Percentiles rank a stretch among this genome's conserved stretches.
These are phyloP conservation scores for Andrena trimmerana DNA, from an alignment of 2,888 invertebrate genomes.

Conservation along the genomic window DNA sequence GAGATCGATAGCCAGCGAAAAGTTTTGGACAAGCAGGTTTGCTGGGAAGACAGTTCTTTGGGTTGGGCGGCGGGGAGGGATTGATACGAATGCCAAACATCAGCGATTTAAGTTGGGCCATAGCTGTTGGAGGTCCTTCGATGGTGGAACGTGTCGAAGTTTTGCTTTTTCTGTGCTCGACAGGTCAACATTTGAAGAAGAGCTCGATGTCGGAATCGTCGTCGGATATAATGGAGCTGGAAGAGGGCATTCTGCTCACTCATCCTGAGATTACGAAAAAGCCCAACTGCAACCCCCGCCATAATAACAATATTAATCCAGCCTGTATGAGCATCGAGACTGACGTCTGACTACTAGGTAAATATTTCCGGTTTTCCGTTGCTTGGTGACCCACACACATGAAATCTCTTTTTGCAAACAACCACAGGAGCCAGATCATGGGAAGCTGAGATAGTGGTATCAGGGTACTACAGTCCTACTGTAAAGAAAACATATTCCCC, in stretches of 20 bases:
- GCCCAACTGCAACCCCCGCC: constrained; percentile 91
- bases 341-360: constrained; percentile 98
- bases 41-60: no score
- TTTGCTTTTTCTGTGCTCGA: constrained; percentile 71
- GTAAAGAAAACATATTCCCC: no score
- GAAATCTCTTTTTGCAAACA: no score
- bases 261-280: constrained; percentile 88
- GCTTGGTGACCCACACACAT: no score
- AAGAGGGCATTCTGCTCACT: constrained; percentile 92
- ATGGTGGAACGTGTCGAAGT: constrained; percentile 8
- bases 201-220: constrained; percentile 94
- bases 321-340: constrained; percentile 95
- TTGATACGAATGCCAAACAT: no score
- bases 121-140: background rate
- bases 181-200: constrained; percentile 96
- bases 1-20: constrained; percentile 15
- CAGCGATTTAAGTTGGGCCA: no score
- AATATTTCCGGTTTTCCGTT: background rate
- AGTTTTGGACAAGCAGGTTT: background rate
- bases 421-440: no score
- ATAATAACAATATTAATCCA: constrained; percentile 92
- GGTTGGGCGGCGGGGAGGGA: no score
- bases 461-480: no score
- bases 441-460: no score
- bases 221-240: constrained; percentile 97